Percentiles rank a stretch among this genome's conserved stretches.
Evolutionary conservation across 1,140 invertebrate genomes (phyloP).

Genomic region (Ostrea edulis): DNA sequence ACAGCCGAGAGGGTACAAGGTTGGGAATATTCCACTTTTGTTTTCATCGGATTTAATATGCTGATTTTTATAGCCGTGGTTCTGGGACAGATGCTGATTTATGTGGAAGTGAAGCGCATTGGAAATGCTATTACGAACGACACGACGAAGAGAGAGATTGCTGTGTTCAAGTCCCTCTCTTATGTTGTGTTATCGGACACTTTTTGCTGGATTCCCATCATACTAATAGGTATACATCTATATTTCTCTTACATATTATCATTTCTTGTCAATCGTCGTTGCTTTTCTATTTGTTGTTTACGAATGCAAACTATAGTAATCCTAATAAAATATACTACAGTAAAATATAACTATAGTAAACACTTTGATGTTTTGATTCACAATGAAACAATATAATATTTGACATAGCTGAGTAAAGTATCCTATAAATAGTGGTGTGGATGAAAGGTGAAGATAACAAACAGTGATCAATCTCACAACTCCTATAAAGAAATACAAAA

Average conservation of each 20-base stretch:
- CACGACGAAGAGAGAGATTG: conserved; percentile 47
- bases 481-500: no score
- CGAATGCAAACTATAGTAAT: not conserved
- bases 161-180: conserved; percentile 53
- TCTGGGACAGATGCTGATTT: conserved; percentile 61
- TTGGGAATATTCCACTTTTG: conserved; percentile 56
- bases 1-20: conserved; percentile 52
- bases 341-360: no score
- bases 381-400: no score
- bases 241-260: no score
- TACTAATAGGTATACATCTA: conserved; percentile 54
- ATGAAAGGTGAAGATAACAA: no score
- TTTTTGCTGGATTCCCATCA: conserved; percentile 64
- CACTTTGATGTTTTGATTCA: no score
- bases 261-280: not conserved
- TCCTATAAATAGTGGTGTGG: no score
- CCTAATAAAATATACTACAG: no score
- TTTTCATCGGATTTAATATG: conserved; percentile 63
- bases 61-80: conserved; percentile 54
- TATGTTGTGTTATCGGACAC: conserved; percentile 59
- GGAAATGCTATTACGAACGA: not conserved
- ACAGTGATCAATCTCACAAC: no score
- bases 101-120: not conserved
- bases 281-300: not conserved
- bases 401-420: no score